phyloP scores from a whole-genome alignment of 2,888 invertebrate species.

The Pandemis corylana region DNA sequence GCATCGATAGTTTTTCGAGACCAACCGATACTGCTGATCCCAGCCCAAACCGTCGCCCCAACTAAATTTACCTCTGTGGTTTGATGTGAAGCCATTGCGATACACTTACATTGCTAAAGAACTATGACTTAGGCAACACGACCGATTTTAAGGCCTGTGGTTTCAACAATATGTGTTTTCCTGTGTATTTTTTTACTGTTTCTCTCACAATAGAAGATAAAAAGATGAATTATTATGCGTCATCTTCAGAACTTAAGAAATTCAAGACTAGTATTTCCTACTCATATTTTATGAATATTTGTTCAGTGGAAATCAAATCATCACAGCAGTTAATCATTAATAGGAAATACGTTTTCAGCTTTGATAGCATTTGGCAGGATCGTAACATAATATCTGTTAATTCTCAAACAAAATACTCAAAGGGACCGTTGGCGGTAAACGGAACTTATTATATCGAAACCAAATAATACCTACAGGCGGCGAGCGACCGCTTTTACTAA shows the following conservation, averaged over 20 bases:
- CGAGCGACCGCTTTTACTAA: neutral
- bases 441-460: slow-evolving; percentile 13
- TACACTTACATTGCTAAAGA: neutral
- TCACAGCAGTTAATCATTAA: neutral
- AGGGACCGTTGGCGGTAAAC: slow-evolving; percentile 11
- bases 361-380: neutral
- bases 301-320: slow-evolving; percentile 6
- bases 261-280: neutral
- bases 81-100: slow-evolving; percentile 9
- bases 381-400: slow-evolving; percentile 11
- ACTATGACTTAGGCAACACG: neutral
- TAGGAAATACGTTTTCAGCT: slow-evolving; percentile 1
- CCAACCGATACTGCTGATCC: slow-evolving; percentile 18
- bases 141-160: too few relatives aligned
- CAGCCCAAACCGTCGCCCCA: slow-evolving; percentile 9
- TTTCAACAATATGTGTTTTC: too few relatives aligned
- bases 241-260: neutral
- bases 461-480: slow-evolving; percentile 16
- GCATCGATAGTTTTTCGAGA: slow-evolving; percentile 8
- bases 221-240: neutral
- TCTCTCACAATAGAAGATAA: neutral
- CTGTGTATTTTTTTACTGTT: too few relatives aligned
- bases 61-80: slow-evolving; percentile 27
- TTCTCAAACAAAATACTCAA: slow-evolving; percentile 21
- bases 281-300: neutral